Evolutionary conservation across 2,113 vertebrate species (phyloP), one percentile per base, ranked within the genome.

Genomic region (Oncorhynchus nerka): DNA sequence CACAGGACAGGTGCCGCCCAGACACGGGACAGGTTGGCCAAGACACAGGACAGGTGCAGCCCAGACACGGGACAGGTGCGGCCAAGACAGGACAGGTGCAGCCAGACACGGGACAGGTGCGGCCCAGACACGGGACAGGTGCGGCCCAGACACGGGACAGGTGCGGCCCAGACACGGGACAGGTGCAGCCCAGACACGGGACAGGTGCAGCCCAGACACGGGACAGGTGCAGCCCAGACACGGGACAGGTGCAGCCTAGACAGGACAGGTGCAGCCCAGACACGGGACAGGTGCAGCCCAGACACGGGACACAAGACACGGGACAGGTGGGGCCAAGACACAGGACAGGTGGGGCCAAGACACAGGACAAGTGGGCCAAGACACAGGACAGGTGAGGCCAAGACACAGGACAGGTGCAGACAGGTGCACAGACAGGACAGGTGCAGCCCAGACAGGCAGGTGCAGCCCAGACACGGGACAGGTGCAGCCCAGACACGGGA

Each of bases 291-390:
- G 30, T 15, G 65, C 8, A 0, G 7, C 6, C 34, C 1, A 39
- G 39, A 39, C 39, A 39, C 39, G 2, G 39, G 59, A 62, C 16
- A n/a, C 22, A 1, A 26, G 24, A 20, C 62, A 65, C 62, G 0
- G 32, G 66, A 73, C 22, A 16, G 30, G 74, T 51, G 64, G 75
- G 74, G 83, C 7, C 39, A 71, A 64, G 5, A 22, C 59, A 66
- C 64, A 0, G 59, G n/a, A 72, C 26, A 28, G 9, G 30, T 15
- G 65, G 0, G 28, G 34, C 11, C 71, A 20, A 66, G 32, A 72
- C 70, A 64, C 11, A 26, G 62, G 26, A 45, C 39, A 9, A n/a
- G 59, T 62, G 28, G 2, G 28, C 28, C 28, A 0, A 28, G 28
- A 28, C 28, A 28, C 28, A 2, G 28, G 28, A 28, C 28, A 28